Evolutionary conservation across 2,888 invertebrate species (phyloP).

Genomic region (Hirtodrosophila cameraria): DNA sequence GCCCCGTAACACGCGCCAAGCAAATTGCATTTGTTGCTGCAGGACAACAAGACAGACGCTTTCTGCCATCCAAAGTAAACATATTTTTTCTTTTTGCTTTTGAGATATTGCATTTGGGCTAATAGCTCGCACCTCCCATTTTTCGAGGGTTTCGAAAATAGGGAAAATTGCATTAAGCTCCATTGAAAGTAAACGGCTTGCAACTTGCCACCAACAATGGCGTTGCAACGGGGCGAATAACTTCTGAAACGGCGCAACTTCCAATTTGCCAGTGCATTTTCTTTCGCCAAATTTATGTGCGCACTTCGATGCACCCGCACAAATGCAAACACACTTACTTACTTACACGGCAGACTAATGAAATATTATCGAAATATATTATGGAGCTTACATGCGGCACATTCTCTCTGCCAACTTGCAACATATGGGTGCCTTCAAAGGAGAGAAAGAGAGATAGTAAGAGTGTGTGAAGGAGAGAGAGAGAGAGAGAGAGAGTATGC

Average conservation of each 20-base stretch:
- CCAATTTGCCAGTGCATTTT: constrained; percentile 76
- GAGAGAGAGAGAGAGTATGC: no score
- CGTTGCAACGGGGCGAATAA: constrained; percentile 16
- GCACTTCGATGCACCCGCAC: constrained; percentile 60
- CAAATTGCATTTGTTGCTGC: constrained; percentile 60
- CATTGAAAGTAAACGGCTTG: constrained; percentile 50
- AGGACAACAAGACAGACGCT: constrained; percentile 9
- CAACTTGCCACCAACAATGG: background rate
- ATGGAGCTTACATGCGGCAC: constrained; percentile 61
- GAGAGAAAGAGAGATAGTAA: background rate
- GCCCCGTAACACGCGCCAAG: constrained; percentile 57
- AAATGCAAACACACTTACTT: constrained; percentile 6
- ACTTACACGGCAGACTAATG: constrained; percentile 56
- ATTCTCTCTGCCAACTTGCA: constrained; percentile 49
- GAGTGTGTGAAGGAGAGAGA: no score
- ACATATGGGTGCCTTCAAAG: constrained; percentile 44
- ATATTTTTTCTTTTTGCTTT: constrained; percentile 36
- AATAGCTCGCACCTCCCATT: constrained; percentile 9
- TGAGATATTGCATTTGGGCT: constrained; percentile 52
- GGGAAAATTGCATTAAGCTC: constrained; percentile 71
- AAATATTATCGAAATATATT: constrained; percentile 79
- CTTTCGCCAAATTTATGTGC: constrained; percentile 68
- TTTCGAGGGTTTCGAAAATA: constrained; percentile 6
- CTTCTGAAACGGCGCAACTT: constrained; percentile 42
- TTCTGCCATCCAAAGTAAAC: constrained; percentile 31